Evolutionary conservation across 1,140 invertebrate species (phyloP), one percentile per base, ranked within the genome.

Genomic region (Sarcophaga bullata): DNA sequence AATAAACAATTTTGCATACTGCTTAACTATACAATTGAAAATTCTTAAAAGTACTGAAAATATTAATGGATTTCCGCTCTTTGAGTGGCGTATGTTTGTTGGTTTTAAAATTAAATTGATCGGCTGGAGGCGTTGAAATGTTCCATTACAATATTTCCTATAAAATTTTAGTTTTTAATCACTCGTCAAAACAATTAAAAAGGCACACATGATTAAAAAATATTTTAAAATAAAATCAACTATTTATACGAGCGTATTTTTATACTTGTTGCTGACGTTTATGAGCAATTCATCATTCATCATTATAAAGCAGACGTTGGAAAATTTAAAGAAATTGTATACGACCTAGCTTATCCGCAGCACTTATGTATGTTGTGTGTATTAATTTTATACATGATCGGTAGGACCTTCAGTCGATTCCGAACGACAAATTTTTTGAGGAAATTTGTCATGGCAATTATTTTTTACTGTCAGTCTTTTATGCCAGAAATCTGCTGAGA

Each of bases 51-150:
- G 15, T 6, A 58, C 54, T n/a, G 6, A 58, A 58, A 13, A n/a
- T 58, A 58, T 58, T 58, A 58, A 58, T 58, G 54, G 54, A n/a
- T 58, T 58, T 58, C 54, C 54, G 54, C 54, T 58, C 3, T n/a
- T 58, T 58, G 15, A 58, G 54, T 58, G 13, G 54, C 11, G 15
- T 58, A 37, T 37, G 54, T 58, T 58, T 58, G n/a, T 58, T 58
- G 15, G 25, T 58, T 58, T n/a, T 58, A 58, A n/a, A 4, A 15
- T 58, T 58, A 15, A n/a, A 58, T 58, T 58, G 54, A 58, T 58
- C 4, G 15, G 2, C n/a, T 58, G 15, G 54, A 13, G 54, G 54
- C 13, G 54, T 58, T 58, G 54, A 58, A 58, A 58, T 58, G 54
- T 58, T 58, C 54, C 54, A 58, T n/a, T n/a, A 58, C 15, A 58